Base-by-base conservation (phyloP, 2,797 vertebrate genomes). In the Triplophysa yarkandensis region DNA sequence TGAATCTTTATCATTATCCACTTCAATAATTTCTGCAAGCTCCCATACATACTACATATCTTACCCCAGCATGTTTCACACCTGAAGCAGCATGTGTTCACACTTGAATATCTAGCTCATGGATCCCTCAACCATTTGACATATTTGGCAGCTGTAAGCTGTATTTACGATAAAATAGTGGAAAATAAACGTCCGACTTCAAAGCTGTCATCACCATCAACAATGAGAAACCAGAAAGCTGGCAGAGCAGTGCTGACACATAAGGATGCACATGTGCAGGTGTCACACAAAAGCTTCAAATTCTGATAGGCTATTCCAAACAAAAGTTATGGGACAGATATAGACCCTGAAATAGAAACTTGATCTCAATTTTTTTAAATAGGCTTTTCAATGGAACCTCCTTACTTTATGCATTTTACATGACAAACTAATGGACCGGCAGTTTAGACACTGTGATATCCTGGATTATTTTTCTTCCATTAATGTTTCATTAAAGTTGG, bases 81-180 rank as follows among this genome's bases (percentile, higher is more conserved):
- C 71, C 77, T 19, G 27, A 52, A 72, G 77, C 67, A 21, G 66
- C 85, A 78, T 79, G 13, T 57, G 81, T 77, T 75, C 71, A 82
- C 55, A 71, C 85, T 44, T 74, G 69, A 68, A 27, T 21, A 63
- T 77, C 82, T 70, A 78, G 85, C 81, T 82, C 80, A 79, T 48
- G 36, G 36, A 50, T 44, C 72, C 74, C 13, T 84, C 2, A 43
- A 83, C 64, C 25, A 9, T 65, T 72, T 54, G 52, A 58, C 6
- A 4, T 70, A 68, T 27, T 34, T 62, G 50, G 60, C 68, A 78
- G 81, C 70, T 63, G 7, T 28, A 1, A 75, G 83, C 79, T 67
- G 25, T 81, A 84, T 89, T 89, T 86, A 86, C 44, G 36, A 84
- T 80, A 83, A 88, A 86, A 86, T 83, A 87, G 36, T 80, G 86